Conservation (phyloP, 2,888 invertebrate genomes). For the Vesta saturnalis region DNA sequence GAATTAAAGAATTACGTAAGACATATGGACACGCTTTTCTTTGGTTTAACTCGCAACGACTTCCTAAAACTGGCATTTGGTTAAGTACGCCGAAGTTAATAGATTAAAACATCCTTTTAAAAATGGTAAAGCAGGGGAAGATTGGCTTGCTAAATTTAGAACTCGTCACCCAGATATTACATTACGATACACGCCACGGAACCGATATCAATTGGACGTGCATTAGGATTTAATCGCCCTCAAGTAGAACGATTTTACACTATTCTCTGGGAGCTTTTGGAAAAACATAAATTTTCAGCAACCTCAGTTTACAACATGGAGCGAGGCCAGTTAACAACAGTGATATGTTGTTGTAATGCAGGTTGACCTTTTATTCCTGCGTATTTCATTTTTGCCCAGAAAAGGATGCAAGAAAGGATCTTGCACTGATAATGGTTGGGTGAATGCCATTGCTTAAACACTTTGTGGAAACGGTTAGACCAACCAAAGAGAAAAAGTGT, state of each 20-base stretch:
- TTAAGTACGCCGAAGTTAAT: constrained; percentile 42
- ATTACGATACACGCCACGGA: constrained; percentile 38
- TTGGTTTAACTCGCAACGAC: constrained; percentile 27
- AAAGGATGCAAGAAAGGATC: constrained; percentile 50
- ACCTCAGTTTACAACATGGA: no score
- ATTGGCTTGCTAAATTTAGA: constrained; percentile 42
- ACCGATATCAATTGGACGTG: constrained; percentile 33
- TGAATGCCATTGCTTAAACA: constrained; percentile 45
- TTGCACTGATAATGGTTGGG: constrained; percentile 45
- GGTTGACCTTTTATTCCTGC: constrained; percentile 53
- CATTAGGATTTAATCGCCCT: constrained; percentile 37
- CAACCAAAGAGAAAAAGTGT: constrained; percentile 43
- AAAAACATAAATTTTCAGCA: constrained; percentile 14
- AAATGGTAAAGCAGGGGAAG: constrained; percentile 41
- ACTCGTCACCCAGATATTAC: constrained; percentile 40
- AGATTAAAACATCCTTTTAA: constrained; percentile 37
- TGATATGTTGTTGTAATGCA: constrained; percentile 48
- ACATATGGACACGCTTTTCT: constrained; percentile 20
- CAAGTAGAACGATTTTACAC: constrained; percentile 16
- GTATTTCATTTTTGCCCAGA: constrained; percentile 49
- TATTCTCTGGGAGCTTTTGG: constrained; percentile 15
- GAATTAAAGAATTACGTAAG: constrained; percentile 32
- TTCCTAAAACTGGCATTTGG: constrained; percentile 36
- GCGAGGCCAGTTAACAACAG: constrained; percentile 47
- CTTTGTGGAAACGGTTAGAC: constrained; percentile 46